Conservation (phyloP, 2,113 vertebrate genomes). For the Maccullochella peelii region DNA sequence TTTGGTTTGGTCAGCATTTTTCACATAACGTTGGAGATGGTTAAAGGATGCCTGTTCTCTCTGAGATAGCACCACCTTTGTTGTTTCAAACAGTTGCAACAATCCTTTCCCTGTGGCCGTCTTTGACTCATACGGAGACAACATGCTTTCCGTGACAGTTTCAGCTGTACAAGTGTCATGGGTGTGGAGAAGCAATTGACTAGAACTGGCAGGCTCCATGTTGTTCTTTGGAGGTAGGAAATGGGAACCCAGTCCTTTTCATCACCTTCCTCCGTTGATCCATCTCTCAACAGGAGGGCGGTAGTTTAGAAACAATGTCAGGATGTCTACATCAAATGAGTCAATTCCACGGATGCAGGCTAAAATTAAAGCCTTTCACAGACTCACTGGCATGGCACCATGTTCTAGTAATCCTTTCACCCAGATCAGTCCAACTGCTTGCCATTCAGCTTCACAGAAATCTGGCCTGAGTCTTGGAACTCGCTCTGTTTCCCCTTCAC, state of each 20-base stretch:
- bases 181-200: slow-evolving; percentile 30
- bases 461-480: too few relatives aligned
- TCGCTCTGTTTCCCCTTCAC: too few relatives aligned
- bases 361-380: background rate
- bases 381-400: background rate
- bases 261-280: slow-evolving; percentile 42
- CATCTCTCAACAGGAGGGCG: slow-evolving; percentile 5
- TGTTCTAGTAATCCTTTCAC: background rate
- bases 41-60: slow-evolving; percentile 9
- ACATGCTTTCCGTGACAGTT: background rate
- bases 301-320: slow-evolving; percentile 45
- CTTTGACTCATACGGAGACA: background rate
- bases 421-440: background rate
- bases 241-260: slow-evolving; percentile 24
- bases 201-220: background rate
- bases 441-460: too few relatives aligned
- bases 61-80: background rate
- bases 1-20: slow-evolving; percentile 27
- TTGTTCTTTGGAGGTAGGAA: too few relatives aligned
- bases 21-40: slow-evolving; percentile 6
- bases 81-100: background rate
- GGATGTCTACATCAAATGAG: background rate
- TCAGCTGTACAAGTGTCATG: background rate
- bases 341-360: slow-evolving; percentile 1
- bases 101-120: slow-evolving; percentile 24